A percentile compares a stretch with the other conserved stretches of the same genome.
Conservation (phyloP, 2,888 invertebrate species). For the Dasysyrphus albostriatus region DNA sequence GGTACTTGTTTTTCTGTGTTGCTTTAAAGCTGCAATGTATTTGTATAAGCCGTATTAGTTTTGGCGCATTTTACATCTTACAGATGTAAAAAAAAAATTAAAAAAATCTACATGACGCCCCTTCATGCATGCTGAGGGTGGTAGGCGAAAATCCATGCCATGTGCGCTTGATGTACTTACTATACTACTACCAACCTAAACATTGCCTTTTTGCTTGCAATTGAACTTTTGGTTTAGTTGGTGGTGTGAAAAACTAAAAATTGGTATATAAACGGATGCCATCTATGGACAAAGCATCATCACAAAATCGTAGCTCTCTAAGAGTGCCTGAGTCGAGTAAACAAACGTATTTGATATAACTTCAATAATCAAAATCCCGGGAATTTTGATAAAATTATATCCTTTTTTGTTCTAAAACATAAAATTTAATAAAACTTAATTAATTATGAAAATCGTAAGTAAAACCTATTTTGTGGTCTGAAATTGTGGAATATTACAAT, state of each 20-base stretch:
- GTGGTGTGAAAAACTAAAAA: slow-evolving; percentile 68
- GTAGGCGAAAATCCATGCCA: slow-evolving; percentile 27
- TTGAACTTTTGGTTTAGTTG: slow-evolving; percentile 69
- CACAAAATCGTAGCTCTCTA: slow-evolving; percentile 65
- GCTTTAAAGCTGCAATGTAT: slow-evolving; percentile 3
- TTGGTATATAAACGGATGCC: slow-evolving; percentile 75
- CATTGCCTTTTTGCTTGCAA: slow-evolving; percentile 56
- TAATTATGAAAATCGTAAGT: slow-evolving; percentile 73
- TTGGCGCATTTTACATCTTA: slow-evolving; percentile 41
- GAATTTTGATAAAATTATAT: slow-evolving; percentile 49
- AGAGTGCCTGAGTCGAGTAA: slow-evolving; percentile 49
- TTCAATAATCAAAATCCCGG: slow-evolving; percentile 30
- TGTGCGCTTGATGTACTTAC: slow-evolving; percentile 12
- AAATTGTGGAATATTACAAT: not conserved
- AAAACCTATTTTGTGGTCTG: slow-evolving; percentile 11
- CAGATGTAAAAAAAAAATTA: slow-evolving; percentile 32
- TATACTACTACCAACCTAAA: too few relatives aligned
- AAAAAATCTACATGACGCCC: slow-evolving; percentile 65
- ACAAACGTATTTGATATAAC: not conserved
- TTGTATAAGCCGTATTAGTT: slow-evolving; percentile 38
- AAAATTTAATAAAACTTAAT: slow-evolving; percentile 17
- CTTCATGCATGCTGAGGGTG: slow-evolving; percentile 57
- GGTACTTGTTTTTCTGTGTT: slow-evolving; percentile 18
- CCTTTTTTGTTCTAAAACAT: slow-evolving; percentile 20
- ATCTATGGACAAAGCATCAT: slow-evolving; percentile 73